A percentile compares a stretch with the other conserved stretches of the same genome.
Conservation (phyloP, 2,797 vertebrate genomes). For the Vespertilio murinus region DNA sequence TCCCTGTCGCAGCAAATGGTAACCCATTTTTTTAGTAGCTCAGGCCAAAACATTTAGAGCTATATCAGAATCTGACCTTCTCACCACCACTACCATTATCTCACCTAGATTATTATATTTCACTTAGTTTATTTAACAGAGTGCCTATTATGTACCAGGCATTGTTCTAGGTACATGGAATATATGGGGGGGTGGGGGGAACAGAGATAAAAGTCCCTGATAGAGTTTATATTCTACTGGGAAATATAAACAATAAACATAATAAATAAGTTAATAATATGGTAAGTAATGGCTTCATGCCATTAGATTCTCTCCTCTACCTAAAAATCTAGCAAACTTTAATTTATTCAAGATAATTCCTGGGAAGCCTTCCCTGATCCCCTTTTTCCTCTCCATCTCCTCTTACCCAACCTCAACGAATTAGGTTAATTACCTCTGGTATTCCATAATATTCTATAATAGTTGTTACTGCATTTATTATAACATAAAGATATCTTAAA, state of each 20-base stretch:
- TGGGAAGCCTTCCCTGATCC: neutral
- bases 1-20: neutral
- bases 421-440: neutral
- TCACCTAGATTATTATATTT: neutral
- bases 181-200: neutral
- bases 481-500: neutral
- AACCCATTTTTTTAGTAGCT: neutral
- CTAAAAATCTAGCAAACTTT: neutral
- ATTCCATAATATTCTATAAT: neutral
- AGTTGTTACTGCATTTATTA: neutral
- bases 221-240: neutral
- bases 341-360: neutral
- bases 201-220: neutral
- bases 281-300: neutral
- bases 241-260: neutral
- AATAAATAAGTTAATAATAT: neutral
- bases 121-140: constrained; percentile 19
- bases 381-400: neutral
- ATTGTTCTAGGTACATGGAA: neutral
- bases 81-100: neutral
- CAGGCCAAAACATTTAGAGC: neutral
- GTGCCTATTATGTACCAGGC: neutral
- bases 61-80: constrained; percentile 4
- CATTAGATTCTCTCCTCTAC: neutral
- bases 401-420: neutral